Evolutionary conservation across 2,113 vertebrate species (phyloP), one percentile per base, ranked within the genome.

Genomic region (Anarhynchus alexandrinus): DNA sequence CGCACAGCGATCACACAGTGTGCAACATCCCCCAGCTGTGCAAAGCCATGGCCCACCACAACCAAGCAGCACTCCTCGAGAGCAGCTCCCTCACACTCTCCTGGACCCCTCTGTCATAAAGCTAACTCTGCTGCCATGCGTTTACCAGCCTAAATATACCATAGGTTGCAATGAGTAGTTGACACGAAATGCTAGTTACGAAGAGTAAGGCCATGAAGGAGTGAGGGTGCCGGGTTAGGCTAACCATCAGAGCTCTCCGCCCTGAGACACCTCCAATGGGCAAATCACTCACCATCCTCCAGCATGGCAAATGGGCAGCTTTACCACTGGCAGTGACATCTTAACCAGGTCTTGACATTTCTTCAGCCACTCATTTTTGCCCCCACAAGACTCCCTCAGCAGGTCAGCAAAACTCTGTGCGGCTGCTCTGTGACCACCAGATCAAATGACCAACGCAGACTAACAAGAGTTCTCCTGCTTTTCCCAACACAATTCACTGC

Each of bases 1-100:
- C 2, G 1, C 1, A 4, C 20, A 42, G 64, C 6, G 1, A 58
- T 54, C 71, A 38, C 1, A 0, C 0, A 0, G 34, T 1, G 3
- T 52, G 69, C 36, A 90, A 21, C n/a, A 11, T 3, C 10, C 8
- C 6, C 5, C 25, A 51, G 49, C 38, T 11, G 1, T 4, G 4
- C 32, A n/a, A 61, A 73, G 59, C 65, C 1, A 0, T 29, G 58
- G 65, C 30, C 19, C 45, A 29, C 22, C 42, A 42, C 25, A 59
- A 14, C 17, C 43, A 32, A 43, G 18, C 32, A 21, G 5, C 15
- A 7, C 12, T 43, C 27, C 62, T 36, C 2, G 0, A 15, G 11
- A 61, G 15, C 43, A 86, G 67, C 55, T 88, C 36, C 45, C 67
- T 81, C 9, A 1, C 0, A 2, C 27, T 86, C 76, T 74, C 57